Conservation (phyloP, 2,113 vertebrate species). For the Cervus canadensis region DNA sequence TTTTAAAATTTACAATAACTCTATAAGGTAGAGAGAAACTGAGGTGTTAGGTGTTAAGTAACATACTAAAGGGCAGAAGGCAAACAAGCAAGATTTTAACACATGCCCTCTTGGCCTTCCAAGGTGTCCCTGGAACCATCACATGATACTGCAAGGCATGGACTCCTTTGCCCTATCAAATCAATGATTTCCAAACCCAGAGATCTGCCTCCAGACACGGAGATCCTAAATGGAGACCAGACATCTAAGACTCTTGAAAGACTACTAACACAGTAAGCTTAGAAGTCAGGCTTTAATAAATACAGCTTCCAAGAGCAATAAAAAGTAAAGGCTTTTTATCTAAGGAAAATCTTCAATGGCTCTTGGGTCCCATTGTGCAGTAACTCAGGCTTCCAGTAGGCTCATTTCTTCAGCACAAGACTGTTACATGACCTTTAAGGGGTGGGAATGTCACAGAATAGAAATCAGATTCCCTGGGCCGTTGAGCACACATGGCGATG, state of each 20-base stretch:
- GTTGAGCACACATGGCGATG: background rate
- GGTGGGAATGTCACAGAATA: background rate
- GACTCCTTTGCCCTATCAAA: background rate
- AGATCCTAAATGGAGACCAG: background rate
- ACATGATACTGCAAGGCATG: rapidly evolving
- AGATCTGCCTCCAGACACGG: background rate
- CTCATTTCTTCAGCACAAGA: background rate
- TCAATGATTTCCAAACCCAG: background rate
- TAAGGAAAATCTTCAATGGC: background rate
- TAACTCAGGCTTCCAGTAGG: background rate
- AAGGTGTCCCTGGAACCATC: background rate
- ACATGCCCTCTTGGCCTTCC: background rate
- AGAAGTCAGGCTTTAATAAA: constrained; percentile 11
- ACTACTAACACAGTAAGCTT: background rate
- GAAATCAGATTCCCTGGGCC: background rate
- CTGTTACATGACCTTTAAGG: background rate
- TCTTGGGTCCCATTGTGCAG: background rate
- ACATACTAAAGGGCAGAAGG: background rate
- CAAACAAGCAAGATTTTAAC: background rate
- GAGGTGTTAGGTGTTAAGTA: background rate
- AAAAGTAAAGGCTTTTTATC: background rate
- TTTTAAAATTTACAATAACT: background rate
- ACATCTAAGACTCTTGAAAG: background rate
- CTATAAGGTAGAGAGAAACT: background rate
- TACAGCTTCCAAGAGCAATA: background rate